Conservation (phyloP, 2,113 vertebrate species). For the Etheostoma spectabile region DNA sequence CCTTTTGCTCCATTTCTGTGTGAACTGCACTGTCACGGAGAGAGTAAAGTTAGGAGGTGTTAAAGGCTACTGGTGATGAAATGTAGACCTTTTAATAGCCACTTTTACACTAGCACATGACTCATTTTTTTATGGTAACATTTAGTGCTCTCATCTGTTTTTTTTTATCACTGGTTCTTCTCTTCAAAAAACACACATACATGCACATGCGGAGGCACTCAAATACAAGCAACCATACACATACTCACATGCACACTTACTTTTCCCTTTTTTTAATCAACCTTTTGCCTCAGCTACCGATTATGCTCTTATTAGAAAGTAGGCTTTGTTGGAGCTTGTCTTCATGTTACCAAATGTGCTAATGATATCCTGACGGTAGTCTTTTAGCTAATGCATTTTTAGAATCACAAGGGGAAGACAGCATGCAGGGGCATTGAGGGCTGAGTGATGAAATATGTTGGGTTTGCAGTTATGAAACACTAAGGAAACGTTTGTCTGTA, state of each 20-base stretch:
- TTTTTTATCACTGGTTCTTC: conserved; percentile 19
- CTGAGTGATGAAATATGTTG: conserved; percentile 50
- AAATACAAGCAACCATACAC: not conserved
- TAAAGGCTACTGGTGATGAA: conserved; percentile 7
- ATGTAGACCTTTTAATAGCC: conserved; percentile 6
- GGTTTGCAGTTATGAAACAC: conserved; percentile 49
- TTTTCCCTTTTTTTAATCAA: not conserved
- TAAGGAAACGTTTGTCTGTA: conserved; percentile 31
- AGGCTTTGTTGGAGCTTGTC: not conserved
- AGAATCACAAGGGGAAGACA: conserved; percentile 4
- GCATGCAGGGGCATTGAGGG: conserved; percentile 14
- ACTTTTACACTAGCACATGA: conserved; percentile 26
- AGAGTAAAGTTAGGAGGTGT: not conserved
- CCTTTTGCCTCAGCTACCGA: conserved; percentile 13
- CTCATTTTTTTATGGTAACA: conserved; percentile 23
- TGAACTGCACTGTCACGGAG: conserved; percentile 4
- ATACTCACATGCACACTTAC: not conserved
- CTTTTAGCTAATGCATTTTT: conserved; percentile 20
- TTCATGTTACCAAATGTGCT: not conserved
- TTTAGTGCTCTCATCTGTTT: conserved; percentile 3
- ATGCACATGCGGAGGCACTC: not conserved
- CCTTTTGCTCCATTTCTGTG: not conserved
- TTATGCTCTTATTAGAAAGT: conserved; percentile 1
- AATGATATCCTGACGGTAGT: conserved; percentile 3
- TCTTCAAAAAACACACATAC: conserved; percentile 4